phyloP scores from a whole-genome alignment of 2,888 invertebrate genomes.

The Crossocerus cetratus region DNA sequence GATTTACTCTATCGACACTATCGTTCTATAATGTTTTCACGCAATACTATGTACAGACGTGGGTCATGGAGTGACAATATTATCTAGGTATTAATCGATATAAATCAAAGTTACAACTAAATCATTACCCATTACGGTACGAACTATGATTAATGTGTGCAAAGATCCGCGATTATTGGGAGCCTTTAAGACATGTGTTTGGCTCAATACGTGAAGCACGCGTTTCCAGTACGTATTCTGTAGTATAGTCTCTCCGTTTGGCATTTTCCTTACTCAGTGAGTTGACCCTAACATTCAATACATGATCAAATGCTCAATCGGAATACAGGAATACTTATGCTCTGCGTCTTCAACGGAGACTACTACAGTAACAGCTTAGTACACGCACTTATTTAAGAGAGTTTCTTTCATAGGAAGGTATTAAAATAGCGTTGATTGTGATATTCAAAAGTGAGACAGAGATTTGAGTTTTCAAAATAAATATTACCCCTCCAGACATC shows the following conservation, averaged over 20 bases:
- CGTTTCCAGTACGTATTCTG: conserved; percentile 25
- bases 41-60: conserved; percentile 67
- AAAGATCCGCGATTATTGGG: conserved; percentile 20
- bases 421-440: conserved; percentile 38
- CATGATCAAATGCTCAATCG: too few species aligned
- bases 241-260: conserved; percentile 18
- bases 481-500: conserved; percentile 48
- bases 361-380: conserved; percentile 44
- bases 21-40: conserved; percentile 60
- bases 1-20: conserved; percentile 52
- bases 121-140: conserved; percentile 55
- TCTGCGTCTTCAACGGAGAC: conserved; percentile 2
- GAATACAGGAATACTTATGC: too few species aligned
- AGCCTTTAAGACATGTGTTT: conserved; percentile 32
- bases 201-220: not conserved
- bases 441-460: conserved; percentile 36
- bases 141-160: conserved; percentile 44
- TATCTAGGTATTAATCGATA: conserved; percentile 59
- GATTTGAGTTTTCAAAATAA: conserved; percentile 52
- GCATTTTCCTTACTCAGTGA: too few species aligned
- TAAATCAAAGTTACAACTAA: conserved; percentile 54
- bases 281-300: too few species aligned
- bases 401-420: conserved; percentile 31
- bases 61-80: conserved; percentile 62
- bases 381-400: conserved; percentile 31